phyloP scores from a whole-genome alignment of 2,113 vertebrate species.

The Oriolus oriolus region DNA sequence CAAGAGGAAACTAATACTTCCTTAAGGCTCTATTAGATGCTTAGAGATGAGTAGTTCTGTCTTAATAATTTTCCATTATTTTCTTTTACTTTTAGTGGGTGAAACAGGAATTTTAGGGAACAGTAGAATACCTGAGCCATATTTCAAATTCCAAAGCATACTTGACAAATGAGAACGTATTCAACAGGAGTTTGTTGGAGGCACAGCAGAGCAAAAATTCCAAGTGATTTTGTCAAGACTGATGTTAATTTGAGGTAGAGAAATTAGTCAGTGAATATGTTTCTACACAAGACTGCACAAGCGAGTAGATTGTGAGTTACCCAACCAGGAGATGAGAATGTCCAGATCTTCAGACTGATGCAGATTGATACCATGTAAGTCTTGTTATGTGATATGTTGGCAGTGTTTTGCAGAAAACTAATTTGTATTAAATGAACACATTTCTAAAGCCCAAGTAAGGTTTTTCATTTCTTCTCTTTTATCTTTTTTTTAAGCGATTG shows the following conservation, averaged over 20 bases:
- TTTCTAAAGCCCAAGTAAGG: background rate
- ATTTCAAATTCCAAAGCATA: background rate
- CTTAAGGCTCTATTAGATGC: background rate
- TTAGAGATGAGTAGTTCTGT: background rate
- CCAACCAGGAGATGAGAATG: background rate
- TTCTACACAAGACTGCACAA: background rate
- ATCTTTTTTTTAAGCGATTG: background rate
- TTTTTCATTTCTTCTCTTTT: background rate
- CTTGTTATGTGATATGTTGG: background rate
- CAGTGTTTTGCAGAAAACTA: background rate
- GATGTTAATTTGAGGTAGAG: background rate
- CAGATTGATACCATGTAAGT: background rate
- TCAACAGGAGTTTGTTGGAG: background rate
- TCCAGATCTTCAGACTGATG: background rate
- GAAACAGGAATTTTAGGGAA: background rate
- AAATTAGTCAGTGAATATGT: background rate
- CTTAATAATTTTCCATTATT: background rate
- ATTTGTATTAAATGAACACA: background rate
- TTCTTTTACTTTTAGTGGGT: background rate
- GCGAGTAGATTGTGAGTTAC: fast-evolving
- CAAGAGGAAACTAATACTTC: background rate
- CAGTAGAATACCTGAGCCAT: background rate
- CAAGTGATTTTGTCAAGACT: background rate
- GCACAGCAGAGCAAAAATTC: background rate
- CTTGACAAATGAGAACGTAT: background rate